Evolutionary conservation across 2,113 vertebrate species (phyloP), one percentile per base, ranked within the genome.

Genomic region (Heliornis fulica): DNA sequence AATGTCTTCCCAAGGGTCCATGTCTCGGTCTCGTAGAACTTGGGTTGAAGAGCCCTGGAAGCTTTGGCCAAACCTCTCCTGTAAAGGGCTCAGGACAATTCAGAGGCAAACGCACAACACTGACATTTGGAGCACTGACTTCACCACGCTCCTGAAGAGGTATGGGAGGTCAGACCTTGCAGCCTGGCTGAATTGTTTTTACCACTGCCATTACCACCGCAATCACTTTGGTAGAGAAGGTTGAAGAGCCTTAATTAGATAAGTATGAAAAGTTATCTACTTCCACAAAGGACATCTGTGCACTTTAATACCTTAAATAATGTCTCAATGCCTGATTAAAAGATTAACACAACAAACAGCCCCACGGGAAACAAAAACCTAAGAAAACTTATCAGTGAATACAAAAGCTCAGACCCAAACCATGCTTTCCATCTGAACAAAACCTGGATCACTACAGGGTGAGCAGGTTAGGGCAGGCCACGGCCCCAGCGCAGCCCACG

Each of bases 101-200:
- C 34, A 59, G 64, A 66, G 32, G 26, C 3, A 16, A 87, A 74
- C 7, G 29, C 18, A 40, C 26, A 48, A 1, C 2, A 22, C 1
- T 14, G 48, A 34, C n/a, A 41, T 18, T 5, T 36, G 64, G 19
- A 80, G 10, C 6, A 25, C n/a, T 12, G 54, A 86, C 50, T 80
- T 43, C 46, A 59, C 1, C 56, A 28, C 45, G 29, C 48, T 32
- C 6, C 57, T 16, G 59, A 80, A 54, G 19, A 1, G 1, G 70
- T 2, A 41, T 0, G 0, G n/a, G 15, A 15, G n/a, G 4, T n/a
- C 78, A 85, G n/a, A 20, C 46, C 41, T 40, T 16, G 14, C 11
- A 74, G 43, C 14, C 15, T 80, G 63, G 32, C 6, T 6, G 5
- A 2, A 7, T 1, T n/a, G 40, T 29, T 53, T 53, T 46, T 22